phyloP scores from a whole-genome alignment of 2,888 invertebrate genomes.

The Lycia hirtaria region DNA sequence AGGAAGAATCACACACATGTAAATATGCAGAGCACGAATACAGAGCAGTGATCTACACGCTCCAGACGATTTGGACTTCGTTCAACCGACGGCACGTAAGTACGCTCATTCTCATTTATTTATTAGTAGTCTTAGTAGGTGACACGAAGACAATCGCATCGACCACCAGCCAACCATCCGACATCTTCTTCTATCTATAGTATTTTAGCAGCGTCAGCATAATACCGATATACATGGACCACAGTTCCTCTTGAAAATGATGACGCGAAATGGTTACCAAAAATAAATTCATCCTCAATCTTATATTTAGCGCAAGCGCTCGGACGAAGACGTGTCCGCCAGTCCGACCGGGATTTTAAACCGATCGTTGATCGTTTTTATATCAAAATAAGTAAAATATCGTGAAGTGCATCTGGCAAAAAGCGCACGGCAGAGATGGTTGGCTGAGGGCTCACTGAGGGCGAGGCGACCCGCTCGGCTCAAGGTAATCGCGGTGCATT shows the following conservation, averaged over 20 bases:
- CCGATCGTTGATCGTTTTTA: conserved; percentile 74
- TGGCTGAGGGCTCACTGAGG: conserved; percentile 54
- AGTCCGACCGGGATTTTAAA: conserved; percentile 81
- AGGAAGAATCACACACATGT: conserved; percentile 46
- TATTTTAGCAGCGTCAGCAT: conserved; percentile 15
- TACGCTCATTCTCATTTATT: conserved; percentile 31
- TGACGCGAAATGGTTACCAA: conserved; percentile 81
- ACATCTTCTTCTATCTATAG: conserved; percentile 32
- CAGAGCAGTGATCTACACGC: conserved; percentile 40
- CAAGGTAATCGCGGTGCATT: conserved; percentile 78
- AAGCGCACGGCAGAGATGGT: conserved; percentile 62
- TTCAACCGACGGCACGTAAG: conserved; percentile 53
- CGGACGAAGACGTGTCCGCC: conserved; percentile 71
- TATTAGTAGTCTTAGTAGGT: conserved; percentile 19
- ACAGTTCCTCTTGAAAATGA: conserved; percentile 57
- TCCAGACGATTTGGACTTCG: conserved; percentile 53
- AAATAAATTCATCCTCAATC: conserved; percentile 83
- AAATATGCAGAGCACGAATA: conserved; percentile 59
- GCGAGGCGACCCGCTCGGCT: conserved; percentile 56
- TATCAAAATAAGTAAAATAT: conserved; percentile 54
- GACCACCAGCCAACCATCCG: conserved; percentile 21
- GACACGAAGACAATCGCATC: conserved; percentile 7
- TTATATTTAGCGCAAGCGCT: conserved; percentile 84
- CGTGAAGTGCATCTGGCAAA: conserved; percentile 59
- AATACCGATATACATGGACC: conserved; percentile 49